These are phyloP conservation scores for Romanogobio albipinnatus DNA, from an alignment of 2,113 vertebrate genomes.

Conservation along the genomic window DNA sequence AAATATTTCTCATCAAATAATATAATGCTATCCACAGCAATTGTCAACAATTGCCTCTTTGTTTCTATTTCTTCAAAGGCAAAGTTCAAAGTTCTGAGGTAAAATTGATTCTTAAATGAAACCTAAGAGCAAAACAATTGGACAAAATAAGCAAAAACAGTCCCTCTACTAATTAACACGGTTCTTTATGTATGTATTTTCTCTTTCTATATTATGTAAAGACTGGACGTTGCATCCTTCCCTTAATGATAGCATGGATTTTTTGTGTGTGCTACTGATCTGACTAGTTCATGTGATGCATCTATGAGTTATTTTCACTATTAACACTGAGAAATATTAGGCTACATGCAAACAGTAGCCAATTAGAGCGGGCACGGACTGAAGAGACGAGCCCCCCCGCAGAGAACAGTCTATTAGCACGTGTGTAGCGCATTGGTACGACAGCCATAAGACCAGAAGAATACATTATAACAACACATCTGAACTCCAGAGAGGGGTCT, in stretches of 20 bases:
- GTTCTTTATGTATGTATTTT: background rate
- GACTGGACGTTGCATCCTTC: background rate
- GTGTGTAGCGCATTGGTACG: background rate
- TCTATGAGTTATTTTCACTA: constrained; percentile 34
- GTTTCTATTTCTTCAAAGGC: background rate
- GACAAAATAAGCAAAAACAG: background rate
- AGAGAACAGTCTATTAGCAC: background rate
- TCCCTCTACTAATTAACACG: background rate
- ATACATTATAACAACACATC: background rate
- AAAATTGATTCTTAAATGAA: background rate
- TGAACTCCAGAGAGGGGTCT: background rate
- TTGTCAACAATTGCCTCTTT: background rate
- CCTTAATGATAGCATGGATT: background rate
- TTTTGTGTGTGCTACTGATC: background rate
- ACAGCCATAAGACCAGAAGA: constrained; percentile 21
- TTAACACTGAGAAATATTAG: constrained; percentile 34
- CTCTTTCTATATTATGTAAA: background rate
- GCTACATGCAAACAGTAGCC: constrained; percentile 31
- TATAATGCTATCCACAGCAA: background rate
- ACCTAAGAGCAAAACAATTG: background rate
- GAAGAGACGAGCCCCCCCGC: constrained; percentile 11
- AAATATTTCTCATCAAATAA: background rate
- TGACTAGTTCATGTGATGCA: constrained; percentile 17
- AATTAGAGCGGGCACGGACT: constrained; percentile 48
- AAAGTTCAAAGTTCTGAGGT: background rate